These are phyloP conservation scores for Hanleya hanleyi DNA, from an alignment of 2,888 invertebrate species.

Conservation along the genomic window DNA sequence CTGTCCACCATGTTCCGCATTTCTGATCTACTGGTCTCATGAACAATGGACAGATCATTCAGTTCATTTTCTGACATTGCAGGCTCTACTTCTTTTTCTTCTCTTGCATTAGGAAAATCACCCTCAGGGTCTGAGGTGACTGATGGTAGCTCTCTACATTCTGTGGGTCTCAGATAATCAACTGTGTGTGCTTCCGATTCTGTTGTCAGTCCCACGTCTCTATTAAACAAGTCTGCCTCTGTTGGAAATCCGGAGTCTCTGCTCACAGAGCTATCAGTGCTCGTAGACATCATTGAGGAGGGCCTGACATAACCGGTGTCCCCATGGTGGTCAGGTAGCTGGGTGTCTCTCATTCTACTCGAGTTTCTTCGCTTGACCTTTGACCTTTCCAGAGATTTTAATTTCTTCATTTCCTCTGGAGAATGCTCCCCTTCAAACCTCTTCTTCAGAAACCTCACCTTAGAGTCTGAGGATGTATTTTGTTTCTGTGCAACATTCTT, in stretches of 20 bases:
- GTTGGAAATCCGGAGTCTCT: not conserved
- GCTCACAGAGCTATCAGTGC: not conserved
- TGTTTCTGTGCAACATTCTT: not conserved
- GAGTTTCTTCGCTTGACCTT: not conserved
- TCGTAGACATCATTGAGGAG: not conserved
- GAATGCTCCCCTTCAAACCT: not conserved
- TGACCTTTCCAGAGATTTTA: not conserved
- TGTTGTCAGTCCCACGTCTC: not conserved
- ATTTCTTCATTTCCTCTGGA: not conserved
- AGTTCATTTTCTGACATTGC: too few species aligned
- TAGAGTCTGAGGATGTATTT: not conserved
- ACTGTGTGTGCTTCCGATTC: not conserved
- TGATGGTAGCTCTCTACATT: not conserved
- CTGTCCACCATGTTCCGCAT: too few species aligned
- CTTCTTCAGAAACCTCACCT: slow-evolving; percentile 1
- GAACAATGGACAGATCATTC: too few species aligned
- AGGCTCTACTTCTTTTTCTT: too few species aligned
- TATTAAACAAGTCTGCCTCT: not conserved
- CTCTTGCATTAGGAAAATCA: not conserved
- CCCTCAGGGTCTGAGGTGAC: not conserved
- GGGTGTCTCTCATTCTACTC: not conserved
- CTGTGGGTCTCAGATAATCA: not conserved
- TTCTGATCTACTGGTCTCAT: too few species aligned
- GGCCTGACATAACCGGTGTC: not conserved
- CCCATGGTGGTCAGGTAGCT: not conserved